Conservation (phyloP, 92 coral and sea anemone species). For the Palythoa caribaeorum region DNA sequence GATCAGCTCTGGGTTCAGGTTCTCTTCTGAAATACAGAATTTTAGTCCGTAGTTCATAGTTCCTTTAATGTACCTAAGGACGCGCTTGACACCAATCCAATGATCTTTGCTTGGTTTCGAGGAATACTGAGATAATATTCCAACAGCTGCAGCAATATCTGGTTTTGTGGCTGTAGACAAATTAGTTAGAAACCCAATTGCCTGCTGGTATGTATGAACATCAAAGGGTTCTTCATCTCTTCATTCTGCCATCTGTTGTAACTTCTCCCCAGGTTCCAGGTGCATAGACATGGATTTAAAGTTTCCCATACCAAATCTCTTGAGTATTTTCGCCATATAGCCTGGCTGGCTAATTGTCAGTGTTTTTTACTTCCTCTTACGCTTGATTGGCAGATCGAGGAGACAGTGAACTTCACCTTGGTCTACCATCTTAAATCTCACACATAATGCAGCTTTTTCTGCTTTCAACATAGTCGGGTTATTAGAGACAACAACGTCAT, state of each 20-base stretch:
- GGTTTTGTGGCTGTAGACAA: conserved; percentile 68
- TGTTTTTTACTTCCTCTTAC: conserved; percentile 61
- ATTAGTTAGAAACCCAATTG: conserved; percentile 14
- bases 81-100: conserved; percentile 46
- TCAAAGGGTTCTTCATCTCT: conserved; percentile 56
- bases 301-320: conserved; percentile 73
- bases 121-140: conserved; percentile 35
- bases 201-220: conserved; percentile 24
- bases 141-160: conserved; percentile 56
- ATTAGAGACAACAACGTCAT: conserved; percentile 56
- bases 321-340: conserved; percentile 58
- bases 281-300: conserved; percentile 69
- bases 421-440: conserved; percentile 63
- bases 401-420: conserved; percentile 64
- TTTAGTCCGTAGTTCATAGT: conserved; percentile 61
- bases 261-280: conserved; percentile 67
- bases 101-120: conserved; percentile 58
- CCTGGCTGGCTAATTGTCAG: conserved; percentile 65
- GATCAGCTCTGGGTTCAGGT: conserved; percentile 38
- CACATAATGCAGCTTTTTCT: conserved; percentile 63
- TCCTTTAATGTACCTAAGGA: conserved; percentile 65
- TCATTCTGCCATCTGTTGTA: conserved; percentile 44
- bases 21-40: conserved; percentile 39
- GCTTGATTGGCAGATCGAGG: conserved; percentile 66
- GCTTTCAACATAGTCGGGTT: conserved; percentile 49